These are phyloP conservation scores for Drosophila nasuta DNA, from an alignment of 1,140 invertebrate species.

Conservation along the genomic window DNA sequence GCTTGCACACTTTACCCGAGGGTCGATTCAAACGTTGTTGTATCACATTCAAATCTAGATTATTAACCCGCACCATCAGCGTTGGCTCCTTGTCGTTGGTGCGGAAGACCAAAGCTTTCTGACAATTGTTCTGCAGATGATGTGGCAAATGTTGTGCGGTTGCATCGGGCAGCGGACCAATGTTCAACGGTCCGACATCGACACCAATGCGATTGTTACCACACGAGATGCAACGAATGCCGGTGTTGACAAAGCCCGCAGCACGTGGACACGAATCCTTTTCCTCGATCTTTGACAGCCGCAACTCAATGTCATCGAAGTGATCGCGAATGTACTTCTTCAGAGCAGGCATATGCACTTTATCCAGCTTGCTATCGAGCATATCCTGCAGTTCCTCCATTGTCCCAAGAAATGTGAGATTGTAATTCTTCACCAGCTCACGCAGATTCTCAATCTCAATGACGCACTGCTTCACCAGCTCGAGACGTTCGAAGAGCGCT, in stretches of 20 bases:
- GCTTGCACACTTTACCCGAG: constrained; percentile 61
- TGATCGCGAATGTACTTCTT: constrained; percentile 79
- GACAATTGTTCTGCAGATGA: constrained; percentile 18
- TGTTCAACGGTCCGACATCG: constrained; percentile 51
- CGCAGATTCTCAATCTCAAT: constrained; percentile 70
- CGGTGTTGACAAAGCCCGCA: constrained; percentile 64
- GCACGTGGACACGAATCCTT: constrained; percentile 68
- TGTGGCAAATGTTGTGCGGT: neutral
- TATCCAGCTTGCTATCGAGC: constrained; percentile 79
- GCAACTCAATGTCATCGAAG: constrained; percentile 60
- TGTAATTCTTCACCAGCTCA: constrained; percentile 56
- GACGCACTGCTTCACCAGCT: constrained; percentile 68
- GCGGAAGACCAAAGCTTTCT: constrained; percentile 48
- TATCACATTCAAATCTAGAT: constrained; percentile 59
- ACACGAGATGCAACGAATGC: constrained; percentile 60
- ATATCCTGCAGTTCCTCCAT: constrained; percentile 84
- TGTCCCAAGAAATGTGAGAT: constrained; percentile 68
- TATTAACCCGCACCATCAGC: constrained; percentile 65
- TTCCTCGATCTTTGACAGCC: constrained; percentile 53
- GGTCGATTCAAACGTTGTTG: constrained; percentile 58
- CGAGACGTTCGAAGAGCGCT: constrained; percentile 55
- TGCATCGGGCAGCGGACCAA: constrained; percentile 58
- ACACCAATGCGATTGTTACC: constrained; percentile 57
- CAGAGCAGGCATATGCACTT: constrained; percentile 75
- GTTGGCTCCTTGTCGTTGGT: constrained; percentile 65